Percentiles rank a stretch among this genome's conserved stretches.
Evolutionary conservation across 2,113 vertebrate genomes (phyloP).

Genomic region (Bubo scandiacus): DNA sequence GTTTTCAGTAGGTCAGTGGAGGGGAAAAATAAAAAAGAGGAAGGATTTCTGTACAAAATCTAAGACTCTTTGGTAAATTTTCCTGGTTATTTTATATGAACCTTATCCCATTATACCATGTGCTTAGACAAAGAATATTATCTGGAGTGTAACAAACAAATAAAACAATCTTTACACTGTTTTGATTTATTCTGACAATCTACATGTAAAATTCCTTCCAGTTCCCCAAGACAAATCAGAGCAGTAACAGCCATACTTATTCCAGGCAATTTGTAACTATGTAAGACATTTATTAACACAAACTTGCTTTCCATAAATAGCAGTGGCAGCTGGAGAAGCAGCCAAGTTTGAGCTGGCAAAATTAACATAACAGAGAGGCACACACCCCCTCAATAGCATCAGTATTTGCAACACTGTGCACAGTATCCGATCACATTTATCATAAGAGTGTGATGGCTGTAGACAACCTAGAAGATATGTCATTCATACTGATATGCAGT

Average conservation of each 20-base stretch:
- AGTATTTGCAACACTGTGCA: not conserved
- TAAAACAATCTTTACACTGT: not conserved
- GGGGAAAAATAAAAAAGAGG: fast-evolving
- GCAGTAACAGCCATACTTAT: not conserved
- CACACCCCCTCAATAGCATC: not conserved
- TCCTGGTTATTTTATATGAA: not conserved
- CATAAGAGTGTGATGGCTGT: not conserved
- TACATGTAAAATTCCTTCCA: not conserved
- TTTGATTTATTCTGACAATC: not conserved
- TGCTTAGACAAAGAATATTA: not conserved
- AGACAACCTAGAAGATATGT: not conserved
- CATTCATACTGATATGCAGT: not conserved
- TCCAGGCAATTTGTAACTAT: not conserved
- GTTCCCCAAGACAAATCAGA: not conserved
- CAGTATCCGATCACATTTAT: not conserved
- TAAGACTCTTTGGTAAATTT: not conserved
- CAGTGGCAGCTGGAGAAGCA: not conserved
- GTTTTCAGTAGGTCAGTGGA: not conserved
- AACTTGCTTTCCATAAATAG: conserved; percentile 41
- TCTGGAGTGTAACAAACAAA: not conserved
- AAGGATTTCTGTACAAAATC: not conserved
- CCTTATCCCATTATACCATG: not conserved
- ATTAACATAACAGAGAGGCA: conserved; percentile 1
- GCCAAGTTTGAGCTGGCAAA: not conserved
- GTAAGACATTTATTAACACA: not conserved